phyloP scores from a whole-genome alignment of 2,797 vertebrate species.

The Neosilurus mollespiculum region DNA sequence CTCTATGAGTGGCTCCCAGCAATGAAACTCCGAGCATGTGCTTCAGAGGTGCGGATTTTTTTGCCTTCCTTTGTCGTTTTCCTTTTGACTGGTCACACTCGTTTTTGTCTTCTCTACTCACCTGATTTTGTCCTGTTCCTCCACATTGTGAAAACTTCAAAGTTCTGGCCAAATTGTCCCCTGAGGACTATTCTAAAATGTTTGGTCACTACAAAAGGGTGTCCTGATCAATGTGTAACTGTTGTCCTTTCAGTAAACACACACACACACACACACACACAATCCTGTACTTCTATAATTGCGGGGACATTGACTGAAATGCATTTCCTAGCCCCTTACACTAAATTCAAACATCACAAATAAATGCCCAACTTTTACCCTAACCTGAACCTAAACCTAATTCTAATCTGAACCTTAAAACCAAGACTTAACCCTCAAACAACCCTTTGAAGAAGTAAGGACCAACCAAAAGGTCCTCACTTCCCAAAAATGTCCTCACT shows the following conservation, averaged over 20 bases:
- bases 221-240: conserved; percentile 50
- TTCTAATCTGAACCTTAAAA: no score
- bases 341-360: no score
- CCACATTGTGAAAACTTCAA: conserved; percentile 53
- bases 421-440: no score
- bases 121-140: conserved; percentile 51
- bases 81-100: conserved; percentile 23
- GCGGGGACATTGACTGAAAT: no score
- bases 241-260: conserved; percentile 33
- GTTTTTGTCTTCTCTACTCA: conserved; percentile 33
- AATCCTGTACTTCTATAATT: no score
- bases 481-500: no score
- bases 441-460: no score
- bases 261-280: no score
- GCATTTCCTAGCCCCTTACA: no score
- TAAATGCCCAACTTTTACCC: no score
- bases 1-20: conserved; percentile 21
- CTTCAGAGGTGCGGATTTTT: conserved; percentile 24
- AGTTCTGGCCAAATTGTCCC: conserved; percentile 52
- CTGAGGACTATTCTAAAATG: conserved; percentile 41
- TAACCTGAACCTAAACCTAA: no score
- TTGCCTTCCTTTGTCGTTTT: conserved; percentile 3
- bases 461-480: no score
- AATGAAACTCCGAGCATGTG: neutral
- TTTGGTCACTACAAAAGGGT: conserved; percentile 46